These are phyloP conservation scores for Pristiophorus japonicus DNA, from an alignment of 2,113 vertebrate genomes.

Conservation along the genomic window DNA sequence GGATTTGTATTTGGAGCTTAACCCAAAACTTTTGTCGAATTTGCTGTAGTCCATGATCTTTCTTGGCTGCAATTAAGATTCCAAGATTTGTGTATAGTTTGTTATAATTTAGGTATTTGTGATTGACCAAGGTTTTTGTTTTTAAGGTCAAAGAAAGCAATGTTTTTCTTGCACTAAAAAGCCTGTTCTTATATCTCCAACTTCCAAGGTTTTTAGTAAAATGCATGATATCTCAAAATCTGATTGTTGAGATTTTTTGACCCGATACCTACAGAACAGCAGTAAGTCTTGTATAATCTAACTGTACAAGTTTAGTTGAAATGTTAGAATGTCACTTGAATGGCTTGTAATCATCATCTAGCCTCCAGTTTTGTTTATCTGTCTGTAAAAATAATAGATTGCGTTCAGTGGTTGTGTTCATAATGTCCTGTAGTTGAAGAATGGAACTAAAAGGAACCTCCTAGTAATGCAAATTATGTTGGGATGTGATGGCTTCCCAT, in stretches of 20 bases:
- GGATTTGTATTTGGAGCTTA: neutral
- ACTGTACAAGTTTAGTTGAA: slow-evolving; percentile 26
- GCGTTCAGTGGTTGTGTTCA: neutral
- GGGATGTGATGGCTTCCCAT: neutral
- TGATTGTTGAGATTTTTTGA: neutral
- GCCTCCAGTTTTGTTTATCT: neutral
- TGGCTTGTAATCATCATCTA: slow-evolving; percentile 24
- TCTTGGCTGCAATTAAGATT: neutral
- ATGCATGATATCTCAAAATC: slow-evolving; percentile 20
- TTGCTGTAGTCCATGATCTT: neutral
- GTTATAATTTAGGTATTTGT: slow-evolving; percentile 22
- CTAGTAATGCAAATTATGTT: neutral
- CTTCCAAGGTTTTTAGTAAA: neutral
- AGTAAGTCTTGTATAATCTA: slow-evolving; percentile 19
- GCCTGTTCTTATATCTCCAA: neutral
- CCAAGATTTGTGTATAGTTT: slow-evolving; percentile 25
- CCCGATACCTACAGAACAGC: neutral
- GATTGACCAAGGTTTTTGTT: neutral
- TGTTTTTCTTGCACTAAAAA: slow-evolving; percentile 28
- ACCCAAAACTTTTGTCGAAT: slow-evolving; percentile 12
- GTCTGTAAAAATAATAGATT: slow-evolving; percentile 14
- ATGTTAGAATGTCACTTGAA: slow-evolving; percentile 24
- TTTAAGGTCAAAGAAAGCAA: slow-evolving; percentile 17
- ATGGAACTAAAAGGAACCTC: neutral
- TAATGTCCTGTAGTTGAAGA: slow-evolving; percentile 31